These are phyloP conservation scores for Cancer borealis DNA, from an alignment of 2,888 invertebrate species.

Conservation along the genomic window DNA sequence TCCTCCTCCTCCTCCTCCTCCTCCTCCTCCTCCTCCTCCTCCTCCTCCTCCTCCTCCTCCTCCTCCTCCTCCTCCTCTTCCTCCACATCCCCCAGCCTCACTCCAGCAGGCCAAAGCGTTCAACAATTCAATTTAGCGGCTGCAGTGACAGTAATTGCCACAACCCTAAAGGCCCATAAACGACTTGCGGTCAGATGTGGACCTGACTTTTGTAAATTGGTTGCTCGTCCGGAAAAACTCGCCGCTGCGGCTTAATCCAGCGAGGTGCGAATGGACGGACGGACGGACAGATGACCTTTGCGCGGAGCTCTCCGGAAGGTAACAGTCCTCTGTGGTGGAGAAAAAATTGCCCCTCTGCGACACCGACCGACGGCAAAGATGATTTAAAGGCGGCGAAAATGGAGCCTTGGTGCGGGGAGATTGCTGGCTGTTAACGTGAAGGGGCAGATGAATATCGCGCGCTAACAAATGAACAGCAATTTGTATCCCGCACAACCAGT, in stretches of 20 bases:
- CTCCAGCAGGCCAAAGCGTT: conserved; percentile 43
- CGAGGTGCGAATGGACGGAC: not conserved
- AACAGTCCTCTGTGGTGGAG: not conserved
- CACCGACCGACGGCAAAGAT: not conserved
- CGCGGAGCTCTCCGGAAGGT: not conserved
- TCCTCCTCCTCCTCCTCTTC: not conserved
- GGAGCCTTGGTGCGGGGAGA: not conserved
- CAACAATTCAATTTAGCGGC: conserved; percentile 68
- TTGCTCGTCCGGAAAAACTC: not conserved
- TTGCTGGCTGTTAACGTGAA: conserved; percentile 40
- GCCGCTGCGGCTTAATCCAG: conserved; percentile 10
- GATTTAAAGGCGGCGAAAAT: conserved; percentile 23
- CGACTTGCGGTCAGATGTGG: conserved; percentile 46
- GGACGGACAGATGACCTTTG: not conserved
- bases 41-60: not conserved
- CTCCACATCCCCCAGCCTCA: not conserved
- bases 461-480: conserved; percentile 68
- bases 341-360: not conserved
- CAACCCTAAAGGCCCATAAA: conserved; percentile 61
- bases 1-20: not conserved
- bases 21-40: not conserved
- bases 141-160: conserved; percentile 68
- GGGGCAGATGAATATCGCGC: conserved; percentile 56
- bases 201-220: conserved; percentile 53
- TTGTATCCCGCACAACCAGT: conserved; percentile 52